A percentile compares a stretch with the other conserved stretches of the same genome.
Evolutionary conservation across 1,140 invertebrate genomes (phyloP).

Genomic region (Zaprionus taronus): DNA sequence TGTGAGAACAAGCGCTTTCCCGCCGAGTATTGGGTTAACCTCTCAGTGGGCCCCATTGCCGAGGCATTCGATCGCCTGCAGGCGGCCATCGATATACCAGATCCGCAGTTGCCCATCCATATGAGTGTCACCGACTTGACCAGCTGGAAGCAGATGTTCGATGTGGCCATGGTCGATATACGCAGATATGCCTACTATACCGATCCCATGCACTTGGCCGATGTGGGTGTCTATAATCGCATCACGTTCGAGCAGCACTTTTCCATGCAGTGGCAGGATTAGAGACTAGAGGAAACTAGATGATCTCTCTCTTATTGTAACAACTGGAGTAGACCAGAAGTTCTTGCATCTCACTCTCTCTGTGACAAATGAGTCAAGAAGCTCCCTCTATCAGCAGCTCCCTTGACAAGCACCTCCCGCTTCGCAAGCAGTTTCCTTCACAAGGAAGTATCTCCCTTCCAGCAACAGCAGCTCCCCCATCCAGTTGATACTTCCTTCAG

Average conservation of each 20-base stretch:
- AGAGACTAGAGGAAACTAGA: background rate
- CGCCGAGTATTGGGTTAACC: slow-evolving; percentile 78
- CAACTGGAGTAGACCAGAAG: no score
- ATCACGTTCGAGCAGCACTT: slow-evolving; percentile 78
- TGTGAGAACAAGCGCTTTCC: slow-evolving; percentile 81
- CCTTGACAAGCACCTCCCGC: background rate
- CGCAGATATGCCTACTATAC: slow-evolving; percentile 76
- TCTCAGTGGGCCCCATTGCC: slow-evolving; percentile 77
- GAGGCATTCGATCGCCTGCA: slow-evolving; percentile 76
- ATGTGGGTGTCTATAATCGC: slow-evolving; percentile 75
- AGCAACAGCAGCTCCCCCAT: background rate
- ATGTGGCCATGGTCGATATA: slow-evolving; percentile 75
- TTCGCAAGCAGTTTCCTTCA: no score
- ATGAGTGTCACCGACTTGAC: slow-evolving; percentile 80
- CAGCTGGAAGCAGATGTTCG: slow-evolving; percentile 82
- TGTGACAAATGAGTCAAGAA: background rate
- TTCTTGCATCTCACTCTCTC: no score
- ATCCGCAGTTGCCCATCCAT: slow-evolving; percentile 78
- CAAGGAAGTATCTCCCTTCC: no score
- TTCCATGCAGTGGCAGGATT: slow-evolving; percentile 78
- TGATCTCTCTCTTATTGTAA: no score
- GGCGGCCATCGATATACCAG: slow-evolving; percentile 78
- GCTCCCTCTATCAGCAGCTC: background rate
- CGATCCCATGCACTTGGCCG: slow-evolving; percentile 75
- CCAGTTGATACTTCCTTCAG: background rate